Evolutionary conservation across 2,888 invertebrate species (phyloP).

Genomic region (Plutella xylostella): DNA sequence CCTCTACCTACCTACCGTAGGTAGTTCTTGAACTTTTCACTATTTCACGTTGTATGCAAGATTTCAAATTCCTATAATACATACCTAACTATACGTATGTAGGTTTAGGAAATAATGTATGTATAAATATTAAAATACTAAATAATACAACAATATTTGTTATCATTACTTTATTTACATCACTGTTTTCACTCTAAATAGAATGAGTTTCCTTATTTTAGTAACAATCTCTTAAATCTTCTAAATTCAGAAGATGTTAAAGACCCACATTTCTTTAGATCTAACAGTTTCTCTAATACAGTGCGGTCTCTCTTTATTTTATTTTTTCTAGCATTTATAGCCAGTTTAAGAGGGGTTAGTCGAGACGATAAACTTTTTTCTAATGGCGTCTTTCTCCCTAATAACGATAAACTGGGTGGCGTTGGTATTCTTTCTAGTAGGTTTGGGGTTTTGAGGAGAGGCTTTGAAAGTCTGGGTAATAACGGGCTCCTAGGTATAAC

Average conservation of each 20-base stretch:
- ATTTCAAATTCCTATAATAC: not conserved
- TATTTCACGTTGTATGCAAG: not conserved
- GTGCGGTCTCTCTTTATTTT: slow-evolving; percentile 19
- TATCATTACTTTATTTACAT: too few species aligned
- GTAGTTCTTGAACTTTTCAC: not conserved
- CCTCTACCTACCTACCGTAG: too few species aligned
- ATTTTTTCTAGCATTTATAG: too few species aligned
- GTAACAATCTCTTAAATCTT: slow-evolving; percentile 33
- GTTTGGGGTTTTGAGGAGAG: not conserved
- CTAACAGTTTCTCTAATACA: slow-evolving; percentile 28
- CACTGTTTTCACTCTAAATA: too few species aligned
- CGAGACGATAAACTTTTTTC: slow-evolving; percentile 27
- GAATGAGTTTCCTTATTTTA: slow-evolving; percentile 8
- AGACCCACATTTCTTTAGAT: slow-evolving; percentile 33
- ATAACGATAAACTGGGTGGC: slow-evolving; percentile 23
- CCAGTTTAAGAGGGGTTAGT: slow-evolving; percentile 22
- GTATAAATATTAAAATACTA: too few species aligned
- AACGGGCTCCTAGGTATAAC: slow-evolving; percentile 18
- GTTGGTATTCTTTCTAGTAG: slow-evolving; percentile 12
- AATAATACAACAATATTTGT: too few species aligned
- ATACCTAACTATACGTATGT: not conserved
- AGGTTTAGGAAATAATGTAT: not conserved
- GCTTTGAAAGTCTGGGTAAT: slow-evolving; percentile 12
- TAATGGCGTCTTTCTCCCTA: slow-evolving; percentile 19
- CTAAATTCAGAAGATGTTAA: slow-evolving; percentile 33